These are phyloP conservation scores for Polyommatus iphigenia DNA, from an alignment of 2,888 invertebrate species.

Conservation along the genomic window DNA sequence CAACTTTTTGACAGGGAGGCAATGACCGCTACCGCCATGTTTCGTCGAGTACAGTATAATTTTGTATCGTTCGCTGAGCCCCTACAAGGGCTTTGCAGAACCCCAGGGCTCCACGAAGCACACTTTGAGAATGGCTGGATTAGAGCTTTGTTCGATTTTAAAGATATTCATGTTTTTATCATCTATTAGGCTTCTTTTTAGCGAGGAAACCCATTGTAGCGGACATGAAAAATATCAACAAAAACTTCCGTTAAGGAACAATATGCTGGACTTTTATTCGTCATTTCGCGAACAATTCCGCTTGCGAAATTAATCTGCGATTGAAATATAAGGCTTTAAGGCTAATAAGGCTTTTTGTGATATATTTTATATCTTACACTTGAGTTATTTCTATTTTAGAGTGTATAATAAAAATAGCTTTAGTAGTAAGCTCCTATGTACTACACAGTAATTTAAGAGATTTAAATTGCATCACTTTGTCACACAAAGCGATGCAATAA, in stretches of 20 bases:
- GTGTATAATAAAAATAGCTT: too few species aligned
- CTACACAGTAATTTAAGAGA: too few species aligned
- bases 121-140: not conserved
- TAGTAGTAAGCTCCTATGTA: too few species aligned
- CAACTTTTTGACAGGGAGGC: too few species aligned
- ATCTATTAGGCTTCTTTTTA: not conserved
- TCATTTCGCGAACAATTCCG: conserved; percentile 4
- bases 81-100: too few species aligned
- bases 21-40: too few species aligned
- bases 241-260: not conserved
- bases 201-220: not conserved
- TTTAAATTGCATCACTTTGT: too few species aligned
- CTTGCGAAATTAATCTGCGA: not conserved
- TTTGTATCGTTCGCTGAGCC: too few species aligned
- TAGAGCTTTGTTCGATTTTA: conserved; percentile 3
- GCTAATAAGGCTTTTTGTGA: not conserved
- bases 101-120: not conserved
- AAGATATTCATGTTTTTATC: conserved; percentile 18
- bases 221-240: conserved; percentile 7
- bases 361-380: not conserved
- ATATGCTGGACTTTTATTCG: not conserved
- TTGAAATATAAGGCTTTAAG: too few species aligned
- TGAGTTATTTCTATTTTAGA: too few species aligned
- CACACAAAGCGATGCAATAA: too few species aligned
- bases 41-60: too few species aligned